Percentiles rank a stretch among this genome's conserved stretches.
Evolutionary conservation across 2,113 vertebrate genomes (phyloP).

Genomic region (Excalfactoria chinensis): DNA sequence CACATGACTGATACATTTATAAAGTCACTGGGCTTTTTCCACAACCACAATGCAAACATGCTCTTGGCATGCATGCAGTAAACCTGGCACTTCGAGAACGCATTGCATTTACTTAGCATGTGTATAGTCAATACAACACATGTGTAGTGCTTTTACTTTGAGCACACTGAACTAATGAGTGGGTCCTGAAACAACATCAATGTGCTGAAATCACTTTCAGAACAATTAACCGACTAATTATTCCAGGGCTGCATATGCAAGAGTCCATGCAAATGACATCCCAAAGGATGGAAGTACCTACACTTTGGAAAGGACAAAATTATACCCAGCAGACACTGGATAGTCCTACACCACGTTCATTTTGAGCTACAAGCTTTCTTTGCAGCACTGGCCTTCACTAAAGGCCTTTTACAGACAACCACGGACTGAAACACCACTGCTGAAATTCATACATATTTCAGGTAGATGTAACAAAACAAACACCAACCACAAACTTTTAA

Average conservation of each 20-base stretch:
- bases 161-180: background rate
- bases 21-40: background rate
- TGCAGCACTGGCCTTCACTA: background rate
- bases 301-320: background rate
- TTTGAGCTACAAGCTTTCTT: background rate
- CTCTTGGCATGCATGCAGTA: background rate
- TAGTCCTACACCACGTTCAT: background rate
- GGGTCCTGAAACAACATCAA: background rate
- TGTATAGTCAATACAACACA: background rate
- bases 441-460: fast-evolving
- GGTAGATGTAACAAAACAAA: fast-evolving
- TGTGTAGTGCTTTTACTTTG: background rate
- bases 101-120: background rate
- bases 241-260: background rate
- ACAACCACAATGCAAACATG: background rate
- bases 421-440: background rate
- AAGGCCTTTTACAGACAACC: background rate
- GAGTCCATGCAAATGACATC: background rate
- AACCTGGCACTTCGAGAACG: background rate
- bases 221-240: background rate
- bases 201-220: background rate
- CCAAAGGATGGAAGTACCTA: background rate
- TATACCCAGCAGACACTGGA: background rate
- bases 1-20: background rate
- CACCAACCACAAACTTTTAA: fast-evolving